These are phyloP conservation scores for Dasyurus viverrinus DNA, from an alignment of 2,113 vertebrate species.

Conservation along the genomic window DNA sequence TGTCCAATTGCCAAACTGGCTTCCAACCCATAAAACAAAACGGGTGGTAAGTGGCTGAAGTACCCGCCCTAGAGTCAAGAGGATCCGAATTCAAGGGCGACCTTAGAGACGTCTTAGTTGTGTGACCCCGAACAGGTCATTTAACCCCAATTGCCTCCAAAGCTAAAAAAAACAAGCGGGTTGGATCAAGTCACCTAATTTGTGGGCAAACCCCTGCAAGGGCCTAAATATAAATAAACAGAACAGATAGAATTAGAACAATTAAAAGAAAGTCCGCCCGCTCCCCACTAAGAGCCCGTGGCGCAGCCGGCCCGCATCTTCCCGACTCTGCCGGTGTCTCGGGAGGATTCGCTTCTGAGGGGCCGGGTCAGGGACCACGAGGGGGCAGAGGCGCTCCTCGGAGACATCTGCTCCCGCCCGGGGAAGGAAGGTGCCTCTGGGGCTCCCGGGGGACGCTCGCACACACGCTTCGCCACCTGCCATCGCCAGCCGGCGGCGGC, in stretches of 20 bases:
- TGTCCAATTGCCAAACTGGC: background rate
- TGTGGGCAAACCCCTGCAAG: background rate
- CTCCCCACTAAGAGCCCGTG: background rate
- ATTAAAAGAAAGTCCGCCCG: background rate
- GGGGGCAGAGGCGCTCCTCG: background rate
- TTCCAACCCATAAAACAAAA: background rate
- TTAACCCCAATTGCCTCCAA: background rate
- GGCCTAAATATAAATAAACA: background rate
- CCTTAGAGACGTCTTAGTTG: background rate
- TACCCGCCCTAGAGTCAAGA: background rate
- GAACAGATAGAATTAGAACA: background rate
- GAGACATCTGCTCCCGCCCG: background rate
- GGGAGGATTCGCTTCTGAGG: background rate
- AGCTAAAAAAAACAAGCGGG: background rate
- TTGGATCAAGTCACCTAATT: background rate
- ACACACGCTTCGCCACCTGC: background rate
- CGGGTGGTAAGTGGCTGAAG: too few relatives aligned
- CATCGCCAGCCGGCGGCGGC: background rate
- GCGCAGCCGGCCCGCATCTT: background rate
- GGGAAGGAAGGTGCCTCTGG: background rate
- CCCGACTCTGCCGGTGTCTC: fast-evolving
- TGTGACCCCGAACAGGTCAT: background rate
- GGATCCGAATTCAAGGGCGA: background rate
- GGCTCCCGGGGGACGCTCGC: background rate
- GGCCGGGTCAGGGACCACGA: background rate